Evolutionary conservation across 2,113 vertebrate species (phyloP).

Genomic region (Silurus asotus): DNA sequence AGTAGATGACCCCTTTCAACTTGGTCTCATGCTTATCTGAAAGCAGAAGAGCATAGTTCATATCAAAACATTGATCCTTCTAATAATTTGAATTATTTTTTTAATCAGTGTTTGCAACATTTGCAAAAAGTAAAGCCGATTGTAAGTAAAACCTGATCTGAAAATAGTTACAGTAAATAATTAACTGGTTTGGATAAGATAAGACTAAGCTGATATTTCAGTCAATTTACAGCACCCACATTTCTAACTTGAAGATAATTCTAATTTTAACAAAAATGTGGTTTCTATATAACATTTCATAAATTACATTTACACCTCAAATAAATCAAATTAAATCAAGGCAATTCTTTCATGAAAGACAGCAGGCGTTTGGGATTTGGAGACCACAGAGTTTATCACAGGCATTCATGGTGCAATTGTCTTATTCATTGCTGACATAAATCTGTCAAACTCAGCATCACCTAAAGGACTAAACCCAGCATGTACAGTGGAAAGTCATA

Average conservation of each 20-base stretch:
- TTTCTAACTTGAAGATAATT: not conserved
- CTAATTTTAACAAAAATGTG: not conserved
- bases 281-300: not conserved
- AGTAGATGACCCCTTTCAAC: conserved; percentile 82
- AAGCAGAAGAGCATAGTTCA: conserved; percentile 46
- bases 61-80: not conserved
- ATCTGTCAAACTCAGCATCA: conserved; percentile 22
- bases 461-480: not conserved
- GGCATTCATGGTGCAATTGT: not conserved
- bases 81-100: too few relatives aligned
- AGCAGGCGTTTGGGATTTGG: not conserved
- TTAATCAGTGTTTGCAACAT: not conserved
- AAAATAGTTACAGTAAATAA: not conserved
- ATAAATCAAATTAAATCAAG: not conserved
- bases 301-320: not conserved
- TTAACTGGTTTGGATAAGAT: not conserved
- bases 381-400: conserved; percentile 3
- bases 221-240: not conserved
- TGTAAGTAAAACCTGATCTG: not conserved
- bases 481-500: not conserved
- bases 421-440: conserved; percentile 41
- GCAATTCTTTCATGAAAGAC: not conserved
- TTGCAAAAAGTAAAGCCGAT: not conserved
- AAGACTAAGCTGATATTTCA: not conserved
- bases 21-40: conserved; percentile 82